Evolutionary conservation across 2,888 invertebrate genomes (phyloP).

Genomic region (Philonicus albiceps): DNA sequence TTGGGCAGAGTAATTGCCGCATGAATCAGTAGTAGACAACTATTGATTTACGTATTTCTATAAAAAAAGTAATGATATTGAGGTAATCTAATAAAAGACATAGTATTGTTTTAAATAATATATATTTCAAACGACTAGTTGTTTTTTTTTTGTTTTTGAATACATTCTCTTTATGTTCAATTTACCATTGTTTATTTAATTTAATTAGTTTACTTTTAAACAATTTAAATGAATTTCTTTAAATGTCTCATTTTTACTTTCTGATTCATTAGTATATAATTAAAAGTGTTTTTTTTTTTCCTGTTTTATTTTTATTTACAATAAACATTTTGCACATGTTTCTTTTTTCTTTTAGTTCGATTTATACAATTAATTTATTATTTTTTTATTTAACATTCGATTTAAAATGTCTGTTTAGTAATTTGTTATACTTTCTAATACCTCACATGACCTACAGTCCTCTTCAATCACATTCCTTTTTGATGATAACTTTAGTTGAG

Average conservation of each 20-base stretch:
- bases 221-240: conserved; percentile 40
- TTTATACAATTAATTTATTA: conserved; percentile 32
- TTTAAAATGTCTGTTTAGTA: conserved; percentile 24
- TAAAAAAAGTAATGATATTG: not conserved
- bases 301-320: conserved; percentile 23
- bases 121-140: conserved; percentile 40
- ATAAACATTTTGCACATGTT: not conserved
- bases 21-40: too few relatives aligned
- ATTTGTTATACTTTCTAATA: conserved; percentile 15
- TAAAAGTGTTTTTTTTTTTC: not conserved
- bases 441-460: not conserved
- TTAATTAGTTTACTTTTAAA: conserved; percentile 26
- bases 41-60: too few relatives aligned
- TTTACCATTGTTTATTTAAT: conserved; percentile 33
- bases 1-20: too few relatives aligned
- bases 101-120: conserved; percentile 27
- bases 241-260: conserved; percentile 16
- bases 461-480: conserved; percentile 47
- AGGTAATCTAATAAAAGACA: not conserved
- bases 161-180: conserved; percentile 37
- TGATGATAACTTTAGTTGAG: conserved; percentile 44
- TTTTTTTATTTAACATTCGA: conserved; percentile 17
- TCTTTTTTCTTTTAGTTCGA: too few relatives aligned
- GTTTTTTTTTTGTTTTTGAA: conserved; percentile 29
- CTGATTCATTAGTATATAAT: conserved; percentile 12